These are phyloP conservation scores for Neodontobutis hainanensis DNA, from an alignment of 2,113 vertebrate genomes.

Conservation along the genomic window DNA sequence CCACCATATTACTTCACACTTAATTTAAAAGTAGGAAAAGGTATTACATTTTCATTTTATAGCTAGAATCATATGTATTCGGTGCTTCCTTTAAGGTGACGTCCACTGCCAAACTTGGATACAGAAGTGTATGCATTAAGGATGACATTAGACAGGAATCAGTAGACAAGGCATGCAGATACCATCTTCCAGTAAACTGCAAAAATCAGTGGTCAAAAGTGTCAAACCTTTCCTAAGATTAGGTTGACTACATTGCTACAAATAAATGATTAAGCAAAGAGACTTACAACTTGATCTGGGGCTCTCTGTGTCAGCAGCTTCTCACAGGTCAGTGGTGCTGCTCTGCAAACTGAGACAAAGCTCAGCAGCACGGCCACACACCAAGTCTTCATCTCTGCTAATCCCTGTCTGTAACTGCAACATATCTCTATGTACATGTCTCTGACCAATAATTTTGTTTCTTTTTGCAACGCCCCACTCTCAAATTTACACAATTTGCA, in stretches of 20 bases:
- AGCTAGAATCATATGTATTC: too few relatives aligned
- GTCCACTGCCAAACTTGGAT: too few relatives aligned
- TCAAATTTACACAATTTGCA: neutral
- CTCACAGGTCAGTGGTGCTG: conserved; percentile 1
- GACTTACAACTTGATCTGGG: neutral
- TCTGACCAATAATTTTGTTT: neutral
- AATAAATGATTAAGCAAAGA: neutral
- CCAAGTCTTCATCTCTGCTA: neutral
- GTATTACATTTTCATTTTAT: too few relatives aligned
- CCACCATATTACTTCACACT: too few relatives aligned
- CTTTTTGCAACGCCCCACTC: neutral
- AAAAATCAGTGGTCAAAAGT: too few relatives aligned
- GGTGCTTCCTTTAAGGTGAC: too few relatives aligned
- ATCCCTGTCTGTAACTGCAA: neutral
- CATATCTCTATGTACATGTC: neutral
- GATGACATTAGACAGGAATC: too few relatives aligned
- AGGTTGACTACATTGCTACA: neutral
- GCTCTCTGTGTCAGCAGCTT: neutral
- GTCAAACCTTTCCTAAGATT: too few relatives aligned
- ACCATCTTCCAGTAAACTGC: too few relatives aligned
- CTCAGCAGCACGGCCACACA: neutral
- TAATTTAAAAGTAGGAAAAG: neutral
- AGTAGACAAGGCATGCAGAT: too few relatives aligned
- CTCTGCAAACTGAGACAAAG: conserved; percentile 2
- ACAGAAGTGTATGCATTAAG: too few relatives aligned